Base-by-base conservation (phyloP, 2,113 vertebrate genomes). In the Chloebia gouldiae region DNA sequence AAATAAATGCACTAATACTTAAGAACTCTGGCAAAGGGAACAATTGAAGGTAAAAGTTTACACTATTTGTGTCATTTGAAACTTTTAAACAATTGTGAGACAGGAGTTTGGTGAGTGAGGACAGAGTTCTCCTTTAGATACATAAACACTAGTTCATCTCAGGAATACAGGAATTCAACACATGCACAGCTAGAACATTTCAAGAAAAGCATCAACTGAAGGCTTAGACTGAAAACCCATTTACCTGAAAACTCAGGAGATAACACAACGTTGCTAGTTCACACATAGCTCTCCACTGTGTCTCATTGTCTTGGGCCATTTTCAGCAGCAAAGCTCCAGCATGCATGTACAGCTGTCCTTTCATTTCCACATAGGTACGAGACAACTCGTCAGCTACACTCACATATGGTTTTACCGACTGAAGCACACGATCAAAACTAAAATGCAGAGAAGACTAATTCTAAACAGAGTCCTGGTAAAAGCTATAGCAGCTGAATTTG, bases 331-430 rank as follows among this genome's bases (percentile, higher is more conserved):
- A 96, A 22, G 98, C 98, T 53, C 98, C 99, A 66, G 98, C 98
- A 75, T 99, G 98, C 97, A 99, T 95, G 97, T 99, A 99, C 15
- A 99, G 98, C 89, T 99, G 99, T 63, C 98, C 99, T 91, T 97
- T 98, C 97, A 99, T 98, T 97, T 99, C 99, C 81, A 96, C 84
- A 89, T 99, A 99, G 37, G 98, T 96, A 88, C 98, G 97, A 75
- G 96, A 98, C 33, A 99, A 96, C 33, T 99, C 99, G 6, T 99
- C 99, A 54, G 96, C 96, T 42, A 77, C 97, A 44, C 45, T 86
- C 64, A 98, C 97, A 9, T 97, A 93, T 0, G 97, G 97, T 76
- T 98, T 98, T 90, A 99, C 93, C 7, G 96, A 97, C 88, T 98
- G 98, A 97, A 99, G 99, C 8, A 95, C 96, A 77, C 95, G 96